These are phyloP conservation scores for Coccyzus lansbergi DNA, from an alignment of 2,797 vertebrate species.

Conservation along the genomic window DNA sequence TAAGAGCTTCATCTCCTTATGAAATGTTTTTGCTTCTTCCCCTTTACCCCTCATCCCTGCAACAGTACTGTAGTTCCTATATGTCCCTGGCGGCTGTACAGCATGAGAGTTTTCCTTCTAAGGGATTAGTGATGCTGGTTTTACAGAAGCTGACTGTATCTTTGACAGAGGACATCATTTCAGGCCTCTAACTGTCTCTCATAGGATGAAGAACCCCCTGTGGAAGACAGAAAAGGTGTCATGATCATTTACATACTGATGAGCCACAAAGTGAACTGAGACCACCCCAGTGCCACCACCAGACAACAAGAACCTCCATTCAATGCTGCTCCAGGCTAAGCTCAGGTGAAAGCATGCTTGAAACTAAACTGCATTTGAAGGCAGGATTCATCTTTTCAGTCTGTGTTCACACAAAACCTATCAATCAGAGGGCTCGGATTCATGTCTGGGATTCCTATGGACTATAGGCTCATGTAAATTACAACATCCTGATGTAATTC, in stretches of 20 bases:
- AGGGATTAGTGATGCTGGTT: not conserved
- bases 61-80: not conserved
- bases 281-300: not conserved
- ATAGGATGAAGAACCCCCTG: not conserved
- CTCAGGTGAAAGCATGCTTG: not conserved
- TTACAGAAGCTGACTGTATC: not conserved
- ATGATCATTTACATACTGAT: not conserved
- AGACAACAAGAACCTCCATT: not conserved
- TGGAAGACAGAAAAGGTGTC: not conserved
- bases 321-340: not conserved
- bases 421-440: not conserved
- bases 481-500: not conserved
- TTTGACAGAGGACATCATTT: not conserved
- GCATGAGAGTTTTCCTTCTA: not conserved
- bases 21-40: not conserved
- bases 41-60: not conserved
- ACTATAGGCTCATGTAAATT: not conserved
- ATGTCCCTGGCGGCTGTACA: rapidly evolving
- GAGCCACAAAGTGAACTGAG: not conserved
- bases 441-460: not conserved
- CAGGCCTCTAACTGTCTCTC: not conserved
- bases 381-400: not conserved
- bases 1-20: not conserved
- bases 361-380: not conserved
- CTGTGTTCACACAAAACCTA: not conserved